phyloP scores from a whole-genome alignment of 2,888 invertebrate genomes.

The Plutella xylostella region DNA sequence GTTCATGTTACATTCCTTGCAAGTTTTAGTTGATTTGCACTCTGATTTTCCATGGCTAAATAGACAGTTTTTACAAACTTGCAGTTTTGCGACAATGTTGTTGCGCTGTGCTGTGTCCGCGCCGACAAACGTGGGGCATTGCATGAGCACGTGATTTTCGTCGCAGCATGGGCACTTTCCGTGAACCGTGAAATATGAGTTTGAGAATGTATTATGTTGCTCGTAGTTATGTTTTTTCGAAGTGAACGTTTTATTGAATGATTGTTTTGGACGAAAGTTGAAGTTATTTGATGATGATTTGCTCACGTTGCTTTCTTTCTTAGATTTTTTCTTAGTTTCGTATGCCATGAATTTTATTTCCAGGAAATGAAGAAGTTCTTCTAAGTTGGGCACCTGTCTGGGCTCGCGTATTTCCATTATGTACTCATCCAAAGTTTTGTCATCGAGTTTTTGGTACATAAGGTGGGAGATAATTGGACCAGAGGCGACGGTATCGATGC shows the following conservation, averaged over 20 bases:
- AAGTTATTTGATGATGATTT: too few species aligned
- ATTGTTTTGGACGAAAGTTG: neutral
- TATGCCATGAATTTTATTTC: constrained; percentile 17
- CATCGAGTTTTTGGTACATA: constrained; percentile 18
- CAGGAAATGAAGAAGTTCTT: constrained; percentile 14
- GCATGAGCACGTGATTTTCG: constrained; percentile 12
- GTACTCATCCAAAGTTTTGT: constrained; percentile 11
- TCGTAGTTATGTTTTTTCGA: neutral
- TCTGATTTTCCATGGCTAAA: constrained; percentile 12
- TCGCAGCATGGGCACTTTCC: constrained; percentile 15
- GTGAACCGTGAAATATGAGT: constrained; percentile 1
- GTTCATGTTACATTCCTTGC: constrained; percentile 15
- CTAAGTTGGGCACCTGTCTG: constrained; percentile 10
- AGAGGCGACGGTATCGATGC: constrained; percentile 14
- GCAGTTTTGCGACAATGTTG: constrained; percentile 11
- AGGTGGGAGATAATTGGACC: constrained; percentile 16
- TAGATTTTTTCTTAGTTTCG: constrained; percentile 12
- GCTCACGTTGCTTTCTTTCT: neutral
- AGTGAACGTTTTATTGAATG: neutral
- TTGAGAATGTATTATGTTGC: too few species aligned
- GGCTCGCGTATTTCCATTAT: too few species aligned
- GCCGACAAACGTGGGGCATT: constrained; percentile 13
- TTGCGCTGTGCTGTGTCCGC: neutral
- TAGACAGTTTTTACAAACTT: constrained; percentile 17
- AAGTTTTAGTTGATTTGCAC: constrained; percentile 15